Conservation (phyloP, 2,888 invertebrate genomes). For the Trachelus tabidus region DNA sequence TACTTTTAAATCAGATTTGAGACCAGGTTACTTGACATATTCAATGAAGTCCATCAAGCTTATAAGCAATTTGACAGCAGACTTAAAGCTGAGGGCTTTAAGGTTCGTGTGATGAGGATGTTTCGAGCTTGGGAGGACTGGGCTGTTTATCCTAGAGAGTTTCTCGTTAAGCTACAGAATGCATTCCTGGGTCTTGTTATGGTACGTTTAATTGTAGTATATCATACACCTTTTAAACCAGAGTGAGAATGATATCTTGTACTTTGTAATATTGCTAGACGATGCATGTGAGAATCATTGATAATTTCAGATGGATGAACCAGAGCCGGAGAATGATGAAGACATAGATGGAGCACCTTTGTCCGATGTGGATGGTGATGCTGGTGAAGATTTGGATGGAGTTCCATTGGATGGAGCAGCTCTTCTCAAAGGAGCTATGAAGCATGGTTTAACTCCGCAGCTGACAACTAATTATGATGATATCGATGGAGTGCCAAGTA, state of each 20-base stretch:
- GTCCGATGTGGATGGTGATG: slow-evolving; percentile 67
- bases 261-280: too few species aligned
- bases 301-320: slow-evolving; percentile 48
- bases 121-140: slow-evolving; percentile 98
- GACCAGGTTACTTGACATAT: slow-evolving; percentile 80
- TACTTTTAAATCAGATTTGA: slow-evolving; percentile 76
- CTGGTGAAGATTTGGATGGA: slow-evolving; percentile 71
- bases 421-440: slow-evolving; percentile 77
- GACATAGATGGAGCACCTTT: slow-evolving; percentile 78
- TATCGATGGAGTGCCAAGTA: slow-evolving; percentile 77
- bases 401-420: slow-evolving; percentile 85
- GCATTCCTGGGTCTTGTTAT: slow-evolving; percentile 84
- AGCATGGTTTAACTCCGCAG: slow-evolving; percentile 66
- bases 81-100: slow-evolving; percentile 96
- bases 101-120: slow-evolving; percentile 87
- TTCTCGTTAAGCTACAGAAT: slow-evolving; percentile 87
- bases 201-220: slow-evolving; percentile 32
- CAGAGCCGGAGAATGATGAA: slow-evolving; percentile 69
- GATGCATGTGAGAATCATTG: too few species aligned
- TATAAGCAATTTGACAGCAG: slow-evolving; percentile 82
- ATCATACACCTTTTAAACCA: neutral
- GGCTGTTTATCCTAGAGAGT: slow-evolving; percentile 94
- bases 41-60: slow-evolving; percentile 79
- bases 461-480: slow-evolving; percentile 69
- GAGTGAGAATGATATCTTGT: neutral